Evolutionary conservation across 2,797 vertebrate genomes (phyloP), one percentile per base, ranked within the genome.

Genomic region (Phalanger gymnotis): DNA sequence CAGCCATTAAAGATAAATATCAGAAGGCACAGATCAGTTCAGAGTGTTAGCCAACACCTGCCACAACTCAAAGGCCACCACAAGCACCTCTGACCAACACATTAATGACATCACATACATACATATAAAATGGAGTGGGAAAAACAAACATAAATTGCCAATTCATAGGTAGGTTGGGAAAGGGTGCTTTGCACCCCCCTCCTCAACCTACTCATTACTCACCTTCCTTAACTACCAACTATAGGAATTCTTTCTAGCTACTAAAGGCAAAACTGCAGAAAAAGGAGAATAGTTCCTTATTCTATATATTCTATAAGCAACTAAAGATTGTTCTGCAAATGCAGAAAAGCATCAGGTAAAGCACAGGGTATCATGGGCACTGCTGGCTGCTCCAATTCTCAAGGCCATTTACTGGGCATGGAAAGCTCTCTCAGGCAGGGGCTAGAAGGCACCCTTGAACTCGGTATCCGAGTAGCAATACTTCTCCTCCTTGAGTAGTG

Each of bases 341-440:
- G n/a, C 73, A 87, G 73, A 87, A 51, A 47, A 87, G 40, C 31
- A 27, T 1, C 6, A 51, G 40, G 22, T 27, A 87, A 47, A 95
- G 31, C 51, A 92, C 52, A 53, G 25, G 40, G 10, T 81, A 73
- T 54, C 51, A 11, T 31, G 31, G 34, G 89, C 27, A 89, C 31
- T 90, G 61, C 66, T 53, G 92, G 55, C 19, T 93, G 22, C 53
- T 91, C 89, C 30, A 90, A 52, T 51, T 95, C 95, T 91, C 34
- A 95, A 94, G 30, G 56, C 40, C 40, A 81, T 47, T 81, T 47
- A 47, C 22, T 47, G 22, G 40, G 40, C 40, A 47, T 81, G 73
- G 73, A 9, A 81, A 81, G 40, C 40, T 47, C 73, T 81, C 73
- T 25, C 66, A 73, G 61, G 14, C 22, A 40, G 22, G 61, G 61